phyloP scores from a whole-genome alignment of 2,888 invertebrate species.

The Dermolepida albohirtum region DNA sequence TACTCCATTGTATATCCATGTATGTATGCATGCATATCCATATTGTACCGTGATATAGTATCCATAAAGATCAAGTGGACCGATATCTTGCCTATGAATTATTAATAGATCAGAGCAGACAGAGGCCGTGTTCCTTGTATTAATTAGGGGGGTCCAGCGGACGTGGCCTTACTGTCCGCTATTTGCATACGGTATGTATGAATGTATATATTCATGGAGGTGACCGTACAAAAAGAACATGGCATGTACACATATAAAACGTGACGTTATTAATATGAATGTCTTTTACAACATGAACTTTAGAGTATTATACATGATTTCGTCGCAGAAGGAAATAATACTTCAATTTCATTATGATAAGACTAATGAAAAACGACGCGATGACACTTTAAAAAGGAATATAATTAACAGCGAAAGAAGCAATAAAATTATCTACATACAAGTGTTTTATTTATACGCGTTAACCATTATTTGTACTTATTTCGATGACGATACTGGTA shows the following conservation, averaged over 20 bases:
- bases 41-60: constrained; percentile 1
- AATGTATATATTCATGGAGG: constrained; percentile 24
- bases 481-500: too few relatives aligned
- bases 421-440: too few relatives aligned
- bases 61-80: constrained; percentile 38
- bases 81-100: constrained; percentile 40
- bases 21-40: background rate
- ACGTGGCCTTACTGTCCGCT: constrained; percentile 9
- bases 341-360: constrained; percentile 1
- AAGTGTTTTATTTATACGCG: too few relatives aligned
- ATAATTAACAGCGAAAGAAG: too few relatives aligned
- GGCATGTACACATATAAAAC: constrained; percentile 10
- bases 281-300: background rate
- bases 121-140: constrained; percentile 18
- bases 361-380: too few relatives aligned
- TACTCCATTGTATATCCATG: background rate
- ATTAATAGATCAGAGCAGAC: constrained; percentile 32
- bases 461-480: too few relatives aligned
- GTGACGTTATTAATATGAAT: constrained; percentile 10
- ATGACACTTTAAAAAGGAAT: too few relatives aligned
- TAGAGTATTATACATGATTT: background rate
- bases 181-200: constrained; percentile 27
- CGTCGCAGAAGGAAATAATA: background rate
- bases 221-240: constrained; percentile 7
- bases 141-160: constrained; percentile 17